Base-by-base conservation (phyloP, 2,797 vertebrate genomes). In the Aldrovandia affinis region DNA sequence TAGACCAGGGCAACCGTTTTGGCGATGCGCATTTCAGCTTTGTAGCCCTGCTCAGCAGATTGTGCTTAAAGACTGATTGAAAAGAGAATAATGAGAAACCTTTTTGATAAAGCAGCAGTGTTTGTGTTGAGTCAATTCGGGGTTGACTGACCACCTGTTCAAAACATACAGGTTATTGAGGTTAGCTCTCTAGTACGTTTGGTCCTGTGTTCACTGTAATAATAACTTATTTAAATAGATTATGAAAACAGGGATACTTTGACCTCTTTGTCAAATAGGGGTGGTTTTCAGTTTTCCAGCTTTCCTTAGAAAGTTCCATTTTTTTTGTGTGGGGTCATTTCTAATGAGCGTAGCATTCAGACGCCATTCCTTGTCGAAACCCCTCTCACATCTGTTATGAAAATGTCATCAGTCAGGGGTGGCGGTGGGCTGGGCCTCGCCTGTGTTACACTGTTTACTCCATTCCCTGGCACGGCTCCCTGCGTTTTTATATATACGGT, bases 371-470 rank as follows among this genome's bases (percentile, higher is more conserved):
- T 22, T 20, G 8, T 3, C 42, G 25, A 44, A 36, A 44, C 73
- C 73, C 47, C 73, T 44, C 73, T 77, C n/a, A 42, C 25, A 42
- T 77, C 39, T 44, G 73, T 44, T 42, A 77, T 77, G 73, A 44
- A 44, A 75, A 77, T 77, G 73, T 77, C 73, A 77, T 47, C 44
- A 83, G 47, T 28, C 81, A 15, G 36, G 36, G 80, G 83, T 83
- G 63, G 8, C 33, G 81, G 36, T 47, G 81, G 84, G 47, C 42
- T 63, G n/a, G 70, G 57, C 39, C 73, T 81, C 65, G 79, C 83
- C 85, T 84, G 52, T 84, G 80, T 86, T 86, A 89, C 88, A 84
- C 85, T 91, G 87, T 92, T 93, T 91, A 90, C 90, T 91, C 84
- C 85, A 90, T 92, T 93, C 86, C 81, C 88, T 92, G 90, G 91